A percentile compares a stretch with the other conserved stretches of the same genome.
phyloP scores from a whole-genome alignment of 2,113 vertebrate genomes.

The Mustelus asterias region DNA sequence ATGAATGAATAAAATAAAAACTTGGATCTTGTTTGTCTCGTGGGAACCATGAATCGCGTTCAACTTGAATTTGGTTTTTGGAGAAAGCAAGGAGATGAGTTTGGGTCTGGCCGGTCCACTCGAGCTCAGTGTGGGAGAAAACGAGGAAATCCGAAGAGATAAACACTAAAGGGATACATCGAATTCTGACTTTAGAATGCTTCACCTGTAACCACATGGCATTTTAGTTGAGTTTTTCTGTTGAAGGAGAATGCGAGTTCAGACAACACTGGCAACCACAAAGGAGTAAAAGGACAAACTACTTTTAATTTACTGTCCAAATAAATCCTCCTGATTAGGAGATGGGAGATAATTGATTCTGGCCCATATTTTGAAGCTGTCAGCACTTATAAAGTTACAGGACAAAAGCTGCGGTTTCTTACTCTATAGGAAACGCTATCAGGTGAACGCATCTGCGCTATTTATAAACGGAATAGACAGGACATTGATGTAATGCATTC shows the following conservation, averaged over 20 bases:
- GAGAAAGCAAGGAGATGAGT: no score
- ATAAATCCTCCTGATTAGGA: neutral
- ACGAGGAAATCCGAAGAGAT: neutral
- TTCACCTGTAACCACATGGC: neutral
- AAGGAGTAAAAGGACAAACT: neutral
- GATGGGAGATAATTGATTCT: slow-evolving; percentile 17
- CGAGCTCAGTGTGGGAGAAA: no score
- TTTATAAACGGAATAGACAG: slow-evolving; percentile 14
- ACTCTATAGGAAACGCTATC: neutral
- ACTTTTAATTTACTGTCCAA: neutral
- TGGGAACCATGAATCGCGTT: no score
- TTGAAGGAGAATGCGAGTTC: neutral
- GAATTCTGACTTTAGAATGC: neutral
- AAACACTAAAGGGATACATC: neutral
- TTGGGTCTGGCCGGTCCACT: no score
- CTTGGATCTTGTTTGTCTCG: no score
- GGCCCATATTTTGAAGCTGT: neutral
- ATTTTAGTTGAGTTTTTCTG: neutral
- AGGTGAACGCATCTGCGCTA: neutral
- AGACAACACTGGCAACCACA: neutral
- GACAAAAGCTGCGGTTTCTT: slow-evolving; percentile 6
- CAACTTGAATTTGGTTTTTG: no score
- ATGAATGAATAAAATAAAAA: no score
- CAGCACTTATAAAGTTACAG: neutral
- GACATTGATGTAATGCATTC: neutral